Conservation (phyloP, 1,140 invertebrate genomes). For the Drosophila tristis region DNA sequence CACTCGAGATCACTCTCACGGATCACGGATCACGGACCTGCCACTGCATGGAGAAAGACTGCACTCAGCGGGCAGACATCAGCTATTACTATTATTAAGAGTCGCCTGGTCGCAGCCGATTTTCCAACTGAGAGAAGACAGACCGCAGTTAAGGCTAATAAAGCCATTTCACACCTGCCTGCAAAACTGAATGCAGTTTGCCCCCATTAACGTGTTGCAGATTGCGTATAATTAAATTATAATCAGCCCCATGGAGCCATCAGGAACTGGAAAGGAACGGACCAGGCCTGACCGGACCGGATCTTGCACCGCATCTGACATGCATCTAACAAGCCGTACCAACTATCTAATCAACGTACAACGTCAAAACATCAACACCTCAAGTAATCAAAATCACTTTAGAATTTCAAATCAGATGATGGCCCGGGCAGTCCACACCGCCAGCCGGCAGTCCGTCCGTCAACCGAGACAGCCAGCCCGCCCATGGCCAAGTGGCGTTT, state of each 20-base stretch:
- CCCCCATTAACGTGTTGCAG: slow-evolving; percentile 74
- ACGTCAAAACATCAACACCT: slow-evolving; percentile 82
- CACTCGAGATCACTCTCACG: not conserved
- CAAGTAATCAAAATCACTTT: slow-evolving; percentile 83
- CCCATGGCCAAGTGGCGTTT: slow-evolving; percentile 60
- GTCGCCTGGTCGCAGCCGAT: slow-evolving; percentile 24
- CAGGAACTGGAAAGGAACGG: slow-evolving; percentile 24
- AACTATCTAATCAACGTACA: slow-evolving; percentile 81
- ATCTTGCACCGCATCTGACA: slow-evolving; percentile 49
- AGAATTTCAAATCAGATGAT: slow-evolving; percentile 80
- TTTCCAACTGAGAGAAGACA: no score
- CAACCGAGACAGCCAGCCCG: slow-evolving; percentile 54
- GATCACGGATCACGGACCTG: no score
- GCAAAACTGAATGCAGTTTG: slow-evolving; percentile 66
- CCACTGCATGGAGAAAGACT: slow-evolving; percentile 5
- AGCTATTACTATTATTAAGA: slow-evolving; percentile 70
- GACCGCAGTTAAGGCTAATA: slow-evolving; percentile 62
- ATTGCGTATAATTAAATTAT: slow-evolving; percentile 83
- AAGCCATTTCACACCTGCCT: slow-evolving; percentile 81
- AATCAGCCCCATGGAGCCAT: slow-evolving; percentile 61
- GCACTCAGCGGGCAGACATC: slow-evolving; percentile 54
- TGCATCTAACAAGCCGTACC: slow-evolving; percentile 78
- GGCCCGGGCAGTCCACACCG: slow-evolving; percentile 41
- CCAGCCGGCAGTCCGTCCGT: slow-evolving; percentile 41
- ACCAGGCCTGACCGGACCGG: not conserved